phyloP scores from a whole-genome alignment of 2,797 vertebrate species.

The Lagodon rhomboides region DNA sequence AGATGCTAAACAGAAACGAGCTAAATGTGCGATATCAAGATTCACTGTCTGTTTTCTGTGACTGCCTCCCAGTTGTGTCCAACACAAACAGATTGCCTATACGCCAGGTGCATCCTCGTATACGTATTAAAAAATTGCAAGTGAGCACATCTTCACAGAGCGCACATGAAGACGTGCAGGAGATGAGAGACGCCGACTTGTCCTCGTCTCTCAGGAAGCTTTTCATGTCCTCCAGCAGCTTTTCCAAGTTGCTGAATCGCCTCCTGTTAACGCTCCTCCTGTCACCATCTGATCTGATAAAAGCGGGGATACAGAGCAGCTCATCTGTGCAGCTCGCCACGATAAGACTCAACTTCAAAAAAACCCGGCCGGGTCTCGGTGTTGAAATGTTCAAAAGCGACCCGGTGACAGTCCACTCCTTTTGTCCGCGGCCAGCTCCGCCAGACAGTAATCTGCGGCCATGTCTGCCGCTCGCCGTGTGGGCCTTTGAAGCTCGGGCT shows the following conservation, averaged over 20 bases:
- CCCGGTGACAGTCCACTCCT: conserved; percentile 35
- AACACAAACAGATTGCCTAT: background rate
- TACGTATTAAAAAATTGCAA: conserved; percentile 20
- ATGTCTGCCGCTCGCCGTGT: background rate
- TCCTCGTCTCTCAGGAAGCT: conserved; percentile 50
- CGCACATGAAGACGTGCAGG: conserved; percentile 15
- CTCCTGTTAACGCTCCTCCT: conserved; percentile 50
- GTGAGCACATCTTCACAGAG: conserved; percentile 6
- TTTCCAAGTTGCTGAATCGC: conserved; percentile 64
- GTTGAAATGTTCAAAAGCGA: conserved; percentile 32
- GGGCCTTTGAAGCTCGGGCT: conserved; percentile 68
- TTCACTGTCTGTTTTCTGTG: background rate
- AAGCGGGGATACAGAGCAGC: conserved; percentile 51
- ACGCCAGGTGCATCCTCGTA: background rate
- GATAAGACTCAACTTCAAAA: conserved; percentile 69
- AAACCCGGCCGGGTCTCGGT: conserved; percentile 12
- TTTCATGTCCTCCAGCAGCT: conserved; percentile 62
- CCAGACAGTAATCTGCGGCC: conserved; percentile 57
- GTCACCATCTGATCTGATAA: conserved; percentile 73
- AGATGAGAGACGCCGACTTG: conserved; percentile 12
- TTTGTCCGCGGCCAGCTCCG: conserved; percentile 46
- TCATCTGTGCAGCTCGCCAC: conserved; percentile 51
- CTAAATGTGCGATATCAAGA: background rate
- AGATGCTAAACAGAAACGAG: background rate
- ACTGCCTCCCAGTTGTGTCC: background rate